Conservation (phyloP, 1,140 invertebrate genomes). For the Apis laboriosa region DNA sequence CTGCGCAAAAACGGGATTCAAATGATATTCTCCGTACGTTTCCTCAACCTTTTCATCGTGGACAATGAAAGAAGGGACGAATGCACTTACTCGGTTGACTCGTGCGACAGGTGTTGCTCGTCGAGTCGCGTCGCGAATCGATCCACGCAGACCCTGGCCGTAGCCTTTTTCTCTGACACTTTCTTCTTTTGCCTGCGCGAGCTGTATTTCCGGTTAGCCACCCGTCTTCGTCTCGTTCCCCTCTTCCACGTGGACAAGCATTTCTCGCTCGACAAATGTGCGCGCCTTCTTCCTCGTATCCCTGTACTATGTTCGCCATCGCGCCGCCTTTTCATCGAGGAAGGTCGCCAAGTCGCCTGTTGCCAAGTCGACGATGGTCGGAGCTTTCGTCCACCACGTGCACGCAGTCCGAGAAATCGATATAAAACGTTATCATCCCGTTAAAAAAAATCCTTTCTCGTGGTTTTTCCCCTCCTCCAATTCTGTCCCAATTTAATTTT, state of each 20-base stretch:
- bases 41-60: not conserved
- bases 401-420: slow-evolving; percentile 34
- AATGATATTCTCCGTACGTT: slow-evolving; percentile 27
- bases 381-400: slow-evolving; percentile 43
- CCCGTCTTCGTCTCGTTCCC: not conserved
- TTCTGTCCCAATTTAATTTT: not conserved
- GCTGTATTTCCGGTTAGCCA: slow-evolving; percentile 48
- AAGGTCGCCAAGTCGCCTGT: slow-evolving; percentile 52
- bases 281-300: slow-evolving; percentile 26
- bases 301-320: not conserved
- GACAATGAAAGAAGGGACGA: slow-evolving; percentile 33
- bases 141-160: slow-evolving; percentile 48
- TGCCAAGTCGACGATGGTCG: slow-evolving; percentile 46
- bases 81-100: slow-evolving; percentile 46
- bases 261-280: slow-evolving; percentile 52
- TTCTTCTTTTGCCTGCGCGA: slow-evolving; percentile 46
- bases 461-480: slow-evolving; percentile 18
- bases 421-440: slow-evolving; percentile 34
- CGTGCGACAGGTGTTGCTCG: slow-evolving; percentile 60
- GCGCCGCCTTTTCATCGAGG: slow-evolving; percentile 30
- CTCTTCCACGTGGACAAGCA: slow-evolving; percentile 27
- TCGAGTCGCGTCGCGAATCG: slow-evolving; percentile 59
- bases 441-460: slow-evolving; percentile 10
- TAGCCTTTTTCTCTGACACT: slow-evolving; percentile 47
- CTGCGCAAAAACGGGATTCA: slow-evolving; percentile 12